Percentiles rank a stretch among this genome's conserved stretches.
phyloP scores from a whole-genome alignment of 2,113 vertebrate genomes.

The Bettongia penicillata region DNA sequence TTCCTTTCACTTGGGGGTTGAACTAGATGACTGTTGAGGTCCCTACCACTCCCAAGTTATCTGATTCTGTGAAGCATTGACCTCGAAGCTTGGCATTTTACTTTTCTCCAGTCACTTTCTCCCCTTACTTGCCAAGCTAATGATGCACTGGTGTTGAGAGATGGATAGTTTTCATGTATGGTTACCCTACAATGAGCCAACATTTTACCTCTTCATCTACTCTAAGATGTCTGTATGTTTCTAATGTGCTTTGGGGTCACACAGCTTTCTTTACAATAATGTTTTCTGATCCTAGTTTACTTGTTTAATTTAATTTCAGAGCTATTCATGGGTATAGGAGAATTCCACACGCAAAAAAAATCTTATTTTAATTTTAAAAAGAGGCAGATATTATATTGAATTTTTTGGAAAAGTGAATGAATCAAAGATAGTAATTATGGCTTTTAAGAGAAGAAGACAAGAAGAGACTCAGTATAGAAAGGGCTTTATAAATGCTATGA shows the following conservation, averaged over 20 bases:
- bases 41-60: not conserved
- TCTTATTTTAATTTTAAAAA: not conserved
- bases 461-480: not conserved
- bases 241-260: not conserved
- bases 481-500: not conserved
- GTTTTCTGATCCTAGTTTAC: not conserved
- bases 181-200: not conserved
- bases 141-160: not conserved
- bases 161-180: not conserved
- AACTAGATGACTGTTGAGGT: not conserved
- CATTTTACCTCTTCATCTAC: not conserved
- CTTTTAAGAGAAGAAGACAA: not conserved
- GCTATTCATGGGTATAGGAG: not conserved
- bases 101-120: not conserved
- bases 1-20: not conserved
- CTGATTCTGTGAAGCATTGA: not conserved
- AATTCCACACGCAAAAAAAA: not conserved
- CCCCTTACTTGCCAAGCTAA: not conserved
- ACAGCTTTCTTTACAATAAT: not conserved
- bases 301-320: too few relatives aligned
- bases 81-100: not conserved
- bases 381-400: not conserved
- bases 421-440: not conserved
- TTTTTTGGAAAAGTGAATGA: not conserved
- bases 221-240: not conserved